Conservation (phyloP, 2,888 invertebrate species). For the Allygus modestus region DNA sequence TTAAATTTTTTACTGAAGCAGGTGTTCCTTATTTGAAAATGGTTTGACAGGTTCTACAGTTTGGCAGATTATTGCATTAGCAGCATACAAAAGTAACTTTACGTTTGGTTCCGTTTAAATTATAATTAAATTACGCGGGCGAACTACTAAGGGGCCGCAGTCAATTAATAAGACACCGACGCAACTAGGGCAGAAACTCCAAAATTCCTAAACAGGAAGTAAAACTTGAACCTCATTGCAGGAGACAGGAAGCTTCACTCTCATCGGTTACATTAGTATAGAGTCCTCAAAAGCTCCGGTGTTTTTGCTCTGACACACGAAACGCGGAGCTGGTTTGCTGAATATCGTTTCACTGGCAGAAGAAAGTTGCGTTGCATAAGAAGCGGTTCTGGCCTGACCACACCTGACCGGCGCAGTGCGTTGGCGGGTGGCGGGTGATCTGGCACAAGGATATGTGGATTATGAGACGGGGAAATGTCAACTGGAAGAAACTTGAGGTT, state of each 20-base stretch:
- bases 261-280: not conserved
- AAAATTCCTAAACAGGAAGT: too few relatives aligned
- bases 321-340: conserved; percentile 33
- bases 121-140: too few relatives aligned
- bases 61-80: too few relatives aligned
- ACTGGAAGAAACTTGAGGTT: not conserved
- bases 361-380: conserved; percentile 54
- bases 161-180: too few relatives aligned
- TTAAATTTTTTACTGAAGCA: too few relatives aligned
- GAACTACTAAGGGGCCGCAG: too few relatives aligned
- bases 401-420: not conserved
- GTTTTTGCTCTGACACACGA: conserved; percentile 12
- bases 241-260: not conserved
- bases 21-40: too few relatives aligned
- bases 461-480: not conserved
- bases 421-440: not conserved
- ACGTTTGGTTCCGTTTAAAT: too few relatives aligned
- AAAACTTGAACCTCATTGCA: not conserved
- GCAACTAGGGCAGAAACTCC: too few relatives aligned
- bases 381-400: conserved; percentile 56
- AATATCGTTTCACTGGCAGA: conserved; percentile 54
- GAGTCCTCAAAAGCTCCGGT: not conserved
- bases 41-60: too few relatives aligned
- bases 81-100: too few relatives aligned
- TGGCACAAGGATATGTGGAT: conserved; percentile 25